A percentile compares a stretch with the other conserved stretches of the same genome.
Conservation (phyloP, 1,140 invertebrate species). For the Myzus persicae region DNA sequence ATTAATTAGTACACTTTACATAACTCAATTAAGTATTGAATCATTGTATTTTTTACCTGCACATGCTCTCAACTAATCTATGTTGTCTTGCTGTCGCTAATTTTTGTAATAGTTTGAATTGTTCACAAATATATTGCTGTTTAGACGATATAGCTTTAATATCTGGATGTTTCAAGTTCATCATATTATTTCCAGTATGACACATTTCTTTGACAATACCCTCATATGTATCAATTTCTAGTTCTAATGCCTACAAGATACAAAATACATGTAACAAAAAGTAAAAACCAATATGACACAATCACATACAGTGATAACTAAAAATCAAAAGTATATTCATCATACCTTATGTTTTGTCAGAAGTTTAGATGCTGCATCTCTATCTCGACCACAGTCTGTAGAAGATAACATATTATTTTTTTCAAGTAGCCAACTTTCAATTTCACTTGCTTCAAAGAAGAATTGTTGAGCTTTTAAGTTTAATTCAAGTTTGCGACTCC, state of each 20-base stretch:
- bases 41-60: conserved; percentile 64
- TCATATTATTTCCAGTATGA: conserved; percentile 81
- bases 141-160: conserved; percentile 80
- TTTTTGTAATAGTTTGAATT: conserved; percentile 82
- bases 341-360: conserved; percentile 89
- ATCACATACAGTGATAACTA: not conserved
- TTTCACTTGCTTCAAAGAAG: conserved; percentile 88
- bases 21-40: not conserved
- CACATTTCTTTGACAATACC: conserved; percentile 93
- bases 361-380: conserved; percentile 87
- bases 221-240: conserved; percentile 92
- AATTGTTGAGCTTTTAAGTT: conserved; percentile 90
- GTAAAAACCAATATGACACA: conserved; percentile 35
- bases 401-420: conserved; percentile 82
- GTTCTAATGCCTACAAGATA: conserved; percentile 76
- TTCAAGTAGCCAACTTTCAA: conserved; percentile 92
- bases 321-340: not conserved
- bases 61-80: conserved; percentile 88
- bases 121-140: conserved; percentile 78
- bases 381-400: conserved; percentile 85
- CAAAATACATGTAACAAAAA: conserved; percentile 51
- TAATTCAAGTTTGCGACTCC: conserved; percentile 81
- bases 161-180: conserved; percentile 79
- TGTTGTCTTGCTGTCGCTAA: conserved; percentile 81
- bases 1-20: not conserved